Percentiles rank a stretch among this genome's conserved stretches.
Evolutionary conservation across 2,113 vertebrate species (phyloP).

Genomic region (Chloroceryle aenea): DNA sequence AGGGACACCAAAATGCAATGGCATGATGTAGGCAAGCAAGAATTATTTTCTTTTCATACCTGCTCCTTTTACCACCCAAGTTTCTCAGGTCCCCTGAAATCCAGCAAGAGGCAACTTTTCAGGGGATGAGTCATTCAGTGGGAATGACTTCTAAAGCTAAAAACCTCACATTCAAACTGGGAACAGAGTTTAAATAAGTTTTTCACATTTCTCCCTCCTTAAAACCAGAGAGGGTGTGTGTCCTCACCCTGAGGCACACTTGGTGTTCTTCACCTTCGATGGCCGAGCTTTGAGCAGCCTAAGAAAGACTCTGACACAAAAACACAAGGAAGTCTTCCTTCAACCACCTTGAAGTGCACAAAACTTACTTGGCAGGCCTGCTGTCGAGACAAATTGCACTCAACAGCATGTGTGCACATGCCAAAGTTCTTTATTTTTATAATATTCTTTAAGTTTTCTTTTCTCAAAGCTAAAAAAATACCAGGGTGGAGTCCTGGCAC

Average conservation of each 20-base stretch:
- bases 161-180: not conserved
- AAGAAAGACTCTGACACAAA: not conserved
- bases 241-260: not conserved
- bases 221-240: not conserved
- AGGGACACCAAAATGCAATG: not conserved
- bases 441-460: not conserved
- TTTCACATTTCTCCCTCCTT: not conserved
- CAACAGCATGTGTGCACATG: accelerated
- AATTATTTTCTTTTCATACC: not conserved
- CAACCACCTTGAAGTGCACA: not conserved
- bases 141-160: not conserved
- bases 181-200: not conserved
- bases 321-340: not conserved
- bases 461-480: not conserved
- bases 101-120: not conserved
- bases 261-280: not conserved
- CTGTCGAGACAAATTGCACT: not conserved
- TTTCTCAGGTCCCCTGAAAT: not conserved
- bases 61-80: not conserved
- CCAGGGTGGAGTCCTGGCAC: not conserved
- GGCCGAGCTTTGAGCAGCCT: not conserved
- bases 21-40: not conserved
- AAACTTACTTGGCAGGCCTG: not conserved
- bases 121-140: not conserved
- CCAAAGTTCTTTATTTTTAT: not conserved